phyloP scores from a whole-genome alignment of 2,797 vertebrate species.

The Sternarchorhynchus goeldii region DNA sequence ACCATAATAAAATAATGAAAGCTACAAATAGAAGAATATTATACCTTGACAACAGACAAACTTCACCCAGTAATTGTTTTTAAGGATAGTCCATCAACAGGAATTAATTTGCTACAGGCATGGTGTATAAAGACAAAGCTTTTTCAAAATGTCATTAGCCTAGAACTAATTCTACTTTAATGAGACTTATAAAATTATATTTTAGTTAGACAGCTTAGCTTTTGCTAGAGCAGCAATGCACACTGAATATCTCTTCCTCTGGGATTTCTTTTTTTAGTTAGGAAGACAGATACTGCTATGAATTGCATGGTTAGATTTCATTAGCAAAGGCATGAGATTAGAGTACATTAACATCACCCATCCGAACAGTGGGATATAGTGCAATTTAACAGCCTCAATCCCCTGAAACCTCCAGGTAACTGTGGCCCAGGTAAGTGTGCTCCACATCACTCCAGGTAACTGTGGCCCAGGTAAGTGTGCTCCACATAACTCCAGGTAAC shows the following conservation, averaged over 20 bases:
- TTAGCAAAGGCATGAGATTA: constrained; percentile 14
- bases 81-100: constrained; percentile 29
- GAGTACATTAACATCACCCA: background rate
- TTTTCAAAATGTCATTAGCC: constrained; percentile 51
- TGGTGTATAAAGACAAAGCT: constrained; percentile 52
- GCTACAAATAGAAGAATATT: background rate
- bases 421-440: no score
- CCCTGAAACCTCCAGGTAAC: no score
- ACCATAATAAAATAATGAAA: background rate
- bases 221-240: constrained; percentile 53
- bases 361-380: no score
- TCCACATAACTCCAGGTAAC: no score
- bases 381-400: no score
- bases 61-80: constrained; percentile 34
- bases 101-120: constrained; percentile 31
- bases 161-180: constrained; percentile 55
- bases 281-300: constrained; percentile 14
- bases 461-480: no score
- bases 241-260: constrained; percentile 32
- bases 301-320: constrained; percentile 30
- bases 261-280: constrained; percentile 21
- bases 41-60: background rate
- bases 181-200: constrained; percentile 57
- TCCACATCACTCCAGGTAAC: no score
- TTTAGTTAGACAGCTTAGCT: constrained; percentile 43